Evolutionary conservation across 2,888 invertebrate genomes (phyloP), one percentile per base, ranked within the genome.

Genomic region (Craniophora ligustri): DNA sequence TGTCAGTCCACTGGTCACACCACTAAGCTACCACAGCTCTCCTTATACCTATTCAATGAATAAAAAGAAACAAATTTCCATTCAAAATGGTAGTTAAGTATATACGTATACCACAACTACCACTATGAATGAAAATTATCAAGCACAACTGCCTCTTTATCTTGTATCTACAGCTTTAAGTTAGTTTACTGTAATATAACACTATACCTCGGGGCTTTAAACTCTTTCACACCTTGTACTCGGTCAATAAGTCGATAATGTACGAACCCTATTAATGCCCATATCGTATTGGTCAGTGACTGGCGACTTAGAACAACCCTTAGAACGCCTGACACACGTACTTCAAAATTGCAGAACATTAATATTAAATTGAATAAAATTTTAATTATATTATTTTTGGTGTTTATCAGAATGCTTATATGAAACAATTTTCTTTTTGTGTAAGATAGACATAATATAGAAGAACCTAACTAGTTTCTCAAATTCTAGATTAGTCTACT

Each of bases 241-340:
- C 70, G 79, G 90, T 91, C 90, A 91, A 90, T 90, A 91, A 82
- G 79, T 72, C 45, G 84, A 91, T 91, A 88, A 86, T 87, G 81
- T 80, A 77, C 70, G 78, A 69, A 79, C 87, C 88, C 89, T 75
- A 88, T 88, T 88, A 85, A 71, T 78, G 72, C 46, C 63, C 72
- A 73, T 81, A 85, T 80, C 82, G 67, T 67, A 61, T 82, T 86
- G 85, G 87, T 84, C 85, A 86, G 84, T 88, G 86, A 89, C 90
- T 89, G 79, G 87, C 80, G 83, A 87, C 84, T 89, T 86, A 66
- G 64, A 84, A 80, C 85, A 81, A 82, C 89, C 89, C 90, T 87
- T 88, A 88, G 61, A 59, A 56, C 31, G 13, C 58, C 65, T 67
- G 74, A 89, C 87, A 88, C 78, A 91, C 83, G 16, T 76, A 0